Base-by-base conservation (phyloP, 2,888 invertebrate genomes). In the Athrips mouffetella region DNA sequence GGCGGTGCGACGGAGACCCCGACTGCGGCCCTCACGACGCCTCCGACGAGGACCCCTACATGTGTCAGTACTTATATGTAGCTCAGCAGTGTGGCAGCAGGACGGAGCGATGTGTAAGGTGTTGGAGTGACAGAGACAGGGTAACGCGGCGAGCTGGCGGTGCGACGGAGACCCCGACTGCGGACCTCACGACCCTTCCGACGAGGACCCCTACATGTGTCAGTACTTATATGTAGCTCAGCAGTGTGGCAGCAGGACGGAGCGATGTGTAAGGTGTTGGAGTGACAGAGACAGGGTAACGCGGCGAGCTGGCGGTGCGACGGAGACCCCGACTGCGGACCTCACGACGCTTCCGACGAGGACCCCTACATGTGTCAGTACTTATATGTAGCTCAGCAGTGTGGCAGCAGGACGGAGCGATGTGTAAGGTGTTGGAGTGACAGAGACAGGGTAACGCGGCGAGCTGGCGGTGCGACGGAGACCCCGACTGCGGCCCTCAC, bases 111-210 rank as follows among this genome's bases (percentile, higher is more conserved):
- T n/a, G n/a, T n/a, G n/a, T n/a, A n/a, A n/a, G n/a, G n/a, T n/a
- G n/a, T n/a, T n/a, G n/a, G n/a, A n/a, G n/a, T n/a, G n/a, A n/a
- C n/a, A n/a, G n/a, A n/a, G n/a, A n/a, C n/a, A n/a, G n/a, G n/a
- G 95, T 85, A 91, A 96, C 67, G 93, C 94, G 55, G 86, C 85
- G 51, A 91, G 91, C 63, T 94, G 94, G 94, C 88, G 92, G 57
- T 95, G 95, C 82, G 95, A 95, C 80, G 93, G 92, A 45, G 93
- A 94, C 72, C 80, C 86, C 31, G 94, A 95, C 81, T 95, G 95
- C 79, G 93, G 93, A n/a, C 80, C 87, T 18, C 73, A 85, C 50
- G 89, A 94, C 81, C 71, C 72, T 47, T 92, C 93, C 46, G 94
- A 94, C 76, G 94, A 94, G 78, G 91, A 93, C 63, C 89, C 90